Percentiles rank a stretch among this genome's conserved stretches.
Conservation (phyloP, 2,113 vertebrate species). For the Phyllostomus hastatus region DNA sequence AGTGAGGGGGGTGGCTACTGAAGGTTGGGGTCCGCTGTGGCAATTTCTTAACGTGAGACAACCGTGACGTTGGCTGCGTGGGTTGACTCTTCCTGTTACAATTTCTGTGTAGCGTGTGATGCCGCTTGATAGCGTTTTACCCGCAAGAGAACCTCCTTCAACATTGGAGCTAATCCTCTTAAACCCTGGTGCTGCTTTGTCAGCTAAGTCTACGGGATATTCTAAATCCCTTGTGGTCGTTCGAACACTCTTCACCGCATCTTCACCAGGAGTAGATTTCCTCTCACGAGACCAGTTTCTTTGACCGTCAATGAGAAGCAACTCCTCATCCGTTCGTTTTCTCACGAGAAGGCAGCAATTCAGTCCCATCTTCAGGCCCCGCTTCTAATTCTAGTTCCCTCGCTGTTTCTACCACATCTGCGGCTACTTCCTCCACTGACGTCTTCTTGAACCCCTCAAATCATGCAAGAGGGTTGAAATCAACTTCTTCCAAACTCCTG, state of each 20-base stretch:
- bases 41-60: neutral
- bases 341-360: neutral
- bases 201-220: neutral
- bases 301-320: neutral
- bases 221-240: neutral
- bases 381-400: neutral
- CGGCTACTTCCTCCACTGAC: neutral
- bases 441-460: neutral
- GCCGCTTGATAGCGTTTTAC: neutral
- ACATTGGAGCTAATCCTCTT: neutral
- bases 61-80: neutral
- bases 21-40: neutral
- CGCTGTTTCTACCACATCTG: too few relatives aligned
- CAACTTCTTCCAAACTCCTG: neutral
- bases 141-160: neutral
- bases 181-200: neutral
- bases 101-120: neutral
- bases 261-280: neutral
- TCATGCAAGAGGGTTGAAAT: neutral
- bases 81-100: neutral
- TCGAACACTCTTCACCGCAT: neutral
- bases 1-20: too few relatives aligned
- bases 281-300: neutral
- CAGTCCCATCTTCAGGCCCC: neutral
- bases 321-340: neutral